Conservation (phyloP, 2,797 vertebrate genomes). For the Antrozous pallidus region DNA sequence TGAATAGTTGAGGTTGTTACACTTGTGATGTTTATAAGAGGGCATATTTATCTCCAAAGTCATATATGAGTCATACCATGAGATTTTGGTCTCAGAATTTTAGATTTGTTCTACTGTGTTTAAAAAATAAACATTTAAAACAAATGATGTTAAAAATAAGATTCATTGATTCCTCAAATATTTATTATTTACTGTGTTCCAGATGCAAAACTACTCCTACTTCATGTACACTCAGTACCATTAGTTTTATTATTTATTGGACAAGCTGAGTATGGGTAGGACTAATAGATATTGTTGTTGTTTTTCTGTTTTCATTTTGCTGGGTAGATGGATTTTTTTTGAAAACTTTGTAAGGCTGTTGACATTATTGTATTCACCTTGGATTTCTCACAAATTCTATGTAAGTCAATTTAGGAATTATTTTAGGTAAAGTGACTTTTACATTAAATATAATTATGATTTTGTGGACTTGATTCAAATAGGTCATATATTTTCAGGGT, state of each 20-base stretch:
- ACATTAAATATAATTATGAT: constrained; percentile 56
- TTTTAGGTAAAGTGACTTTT: constrained; percentile 56
- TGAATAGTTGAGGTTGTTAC: constrained; percentile 21
- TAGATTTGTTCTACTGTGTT: constrained; percentile 10
- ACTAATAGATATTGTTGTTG: constrained; percentile 9
- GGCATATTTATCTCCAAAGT: constrained; percentile 35
- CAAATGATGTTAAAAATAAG: constrained; percentile 23
- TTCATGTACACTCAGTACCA: constrained; percentile 8
- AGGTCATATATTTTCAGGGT: constrained; percentile 58
- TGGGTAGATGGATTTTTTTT: constrained; percentile 45
- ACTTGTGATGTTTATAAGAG: not conserved
- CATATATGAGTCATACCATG: not conserved
- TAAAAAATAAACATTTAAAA: constrained; percentile 50
- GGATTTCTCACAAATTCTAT: constrained; percentile 54
- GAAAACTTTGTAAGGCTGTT: constrained; percentile 42
- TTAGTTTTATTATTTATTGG: constrained; percentile 55
- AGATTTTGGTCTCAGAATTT: constrained; percentile 35
- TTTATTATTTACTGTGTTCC: constrained; percentile 31
- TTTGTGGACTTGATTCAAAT: constrained; percentile 55
- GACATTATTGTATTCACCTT: constrained; percentile 56
- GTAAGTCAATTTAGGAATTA: constrained; percentile 54
- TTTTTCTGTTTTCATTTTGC: constrained; percentile 49
- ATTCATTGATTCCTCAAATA: constrained; percentile 50
- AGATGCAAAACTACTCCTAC: constrained; percentile 35
- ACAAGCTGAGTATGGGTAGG: constrained; percentile 5